Percentiles rank a stretch among this genome's conserved stretches.
Conservation (phyloP, 2,113 vertebrate genomes). For the Planiliza haematocheilus region DNA sequence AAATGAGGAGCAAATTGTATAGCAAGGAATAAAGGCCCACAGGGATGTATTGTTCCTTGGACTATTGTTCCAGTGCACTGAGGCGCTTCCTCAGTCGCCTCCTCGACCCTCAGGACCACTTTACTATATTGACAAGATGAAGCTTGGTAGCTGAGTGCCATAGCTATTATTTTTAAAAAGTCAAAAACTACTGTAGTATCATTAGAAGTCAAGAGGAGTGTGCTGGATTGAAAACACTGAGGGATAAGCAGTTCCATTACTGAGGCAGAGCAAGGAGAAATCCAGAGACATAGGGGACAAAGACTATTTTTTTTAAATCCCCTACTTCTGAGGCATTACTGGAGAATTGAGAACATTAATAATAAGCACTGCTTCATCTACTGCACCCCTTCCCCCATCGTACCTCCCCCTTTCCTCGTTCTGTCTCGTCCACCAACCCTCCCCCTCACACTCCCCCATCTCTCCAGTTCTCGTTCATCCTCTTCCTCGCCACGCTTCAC, state of each 20-base stretch:
- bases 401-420: conserved; percentile 15
- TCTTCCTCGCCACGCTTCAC: conserved; percentile 62
- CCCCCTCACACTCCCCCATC: conserved; percentile 8
- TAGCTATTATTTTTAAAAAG: conserved; percentile 24
- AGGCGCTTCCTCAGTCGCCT: conserved; percentile 24
- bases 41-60: conserved; percentile 42
- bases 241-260: conserved; percentile 46
- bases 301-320: conserved; percentile 21
- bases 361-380: conserved; percentile 56
- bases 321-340: conserved; percentile 58
- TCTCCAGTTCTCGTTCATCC: conserved; percentile 40
- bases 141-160: conserved; percentile 25
- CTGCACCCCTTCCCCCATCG: not conserved
- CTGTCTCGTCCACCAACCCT: conserved; percentile 29
- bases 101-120: conserved; percentile 17
- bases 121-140: conserved; percentile 59
- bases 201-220: conserved; percentile 60
- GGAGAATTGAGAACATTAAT: conserved; percentile 67
- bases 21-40: conserved; percentile 29
- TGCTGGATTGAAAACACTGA: conserved; percentile 47
- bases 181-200: conserved; percentile 34
- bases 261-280: conserved; percentile 32
- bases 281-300: conserved; percentile 16
- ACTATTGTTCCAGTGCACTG: conserved; percentile 33
- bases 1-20: conserved; percentile 20